Evolutionary conservation across 2,797 vertebrate species (phyloP).

Genomic region (Esox lucius): DNA sequence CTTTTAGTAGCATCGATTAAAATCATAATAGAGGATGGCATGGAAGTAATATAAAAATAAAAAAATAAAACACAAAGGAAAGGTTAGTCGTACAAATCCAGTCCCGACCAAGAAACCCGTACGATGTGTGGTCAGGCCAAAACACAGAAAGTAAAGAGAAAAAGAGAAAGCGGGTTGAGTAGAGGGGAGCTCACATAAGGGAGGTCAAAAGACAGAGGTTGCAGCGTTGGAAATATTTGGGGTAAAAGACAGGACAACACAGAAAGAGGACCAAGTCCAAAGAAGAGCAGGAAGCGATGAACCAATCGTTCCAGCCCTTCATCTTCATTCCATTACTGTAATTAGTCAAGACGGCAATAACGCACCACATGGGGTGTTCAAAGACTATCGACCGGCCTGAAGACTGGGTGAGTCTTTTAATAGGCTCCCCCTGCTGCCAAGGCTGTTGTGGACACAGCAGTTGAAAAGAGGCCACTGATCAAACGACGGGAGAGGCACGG

Average conservation of each 20-base stretch:
- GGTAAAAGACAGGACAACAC: not conserved
- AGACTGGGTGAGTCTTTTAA: slow-evolving; percentile 12
- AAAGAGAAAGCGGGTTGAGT: not conserved
- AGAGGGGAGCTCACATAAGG: not conserved
- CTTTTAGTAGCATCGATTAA: not conserved
- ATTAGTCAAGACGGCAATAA: slow-evolving; percentile 26
- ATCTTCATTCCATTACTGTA: slow-evolving; percentile 10
- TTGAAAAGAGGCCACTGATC: not conserved
- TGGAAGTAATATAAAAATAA: not conserved
- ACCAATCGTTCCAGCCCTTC: slow-evolving; percentile 14
- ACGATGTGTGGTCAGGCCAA: not conserved
- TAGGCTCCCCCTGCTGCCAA: slow-evolving; percentile 10
- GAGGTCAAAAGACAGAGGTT: not conserved
- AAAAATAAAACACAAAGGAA: no score
- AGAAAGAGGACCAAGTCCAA: not conserved
- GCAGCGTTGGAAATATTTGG: not conserved
- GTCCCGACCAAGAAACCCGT: not conserved
- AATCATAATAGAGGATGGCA: not conserved
- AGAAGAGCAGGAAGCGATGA: slow-evolving; percentile 20
- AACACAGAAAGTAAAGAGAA: not conserved
- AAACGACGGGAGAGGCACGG: not conserved
- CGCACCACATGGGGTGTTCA: slow-evolving; percentile 14
- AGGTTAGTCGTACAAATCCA: not conserved
- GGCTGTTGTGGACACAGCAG: not conserved
- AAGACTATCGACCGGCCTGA: slow-evolving; percentile 21